Evolutionary conservation across 2,888 invertebrate genomes (phyloP).

Genomic region (Noctuana brunneofusca): DNA sequence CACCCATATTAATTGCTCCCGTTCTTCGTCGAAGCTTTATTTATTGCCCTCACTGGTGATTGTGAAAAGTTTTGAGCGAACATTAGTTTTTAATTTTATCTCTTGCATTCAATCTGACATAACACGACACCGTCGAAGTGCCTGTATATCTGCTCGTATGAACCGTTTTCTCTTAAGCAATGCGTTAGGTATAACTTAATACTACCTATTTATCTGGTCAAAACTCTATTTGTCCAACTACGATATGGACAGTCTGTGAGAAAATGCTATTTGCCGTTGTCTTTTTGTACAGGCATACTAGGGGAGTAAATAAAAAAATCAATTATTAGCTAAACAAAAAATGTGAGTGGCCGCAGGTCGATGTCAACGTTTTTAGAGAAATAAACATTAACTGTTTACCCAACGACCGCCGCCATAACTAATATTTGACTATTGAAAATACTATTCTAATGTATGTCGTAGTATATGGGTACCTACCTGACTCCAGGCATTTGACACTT

Average conservation of each 20-base stretch:
- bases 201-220: neutral
- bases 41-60: conserved; percentile 77
- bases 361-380: conserved; percentile 77
- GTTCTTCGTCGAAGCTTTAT: conserved; percentile 81
- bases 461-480: conserved; percentile 48
- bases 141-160: conserved; percentile 27
- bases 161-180: conserved; percentile 33
- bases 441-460: conserved; percentile 80
- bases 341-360: conserved; percentile 74
- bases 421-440: conserved; percentile 82
- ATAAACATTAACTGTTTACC: conserved; percentile 80
- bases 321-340: conserved; percentile 78
- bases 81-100: conserved; percentile 79
- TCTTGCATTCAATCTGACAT: conserved; percentile 74
- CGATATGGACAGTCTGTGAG: conserved; percentile 55
- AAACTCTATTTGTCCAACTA: conserved; percentile 14
- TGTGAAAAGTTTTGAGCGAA: conserved; percentile 79
- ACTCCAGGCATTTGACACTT: conserved; percentile 68
- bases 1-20: conserved; percentile 82
- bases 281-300: conserved; percentile 65
- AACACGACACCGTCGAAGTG: conserved; percentile 59
- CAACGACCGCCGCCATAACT: conserved; percentile 77
- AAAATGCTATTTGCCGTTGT: conserved; percentile 68
- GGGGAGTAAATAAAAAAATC: conserved; percentile 76
- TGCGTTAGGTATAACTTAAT: conserved; percentile 8